Evolutionary conservation across 2,113 vertebrate genomes (phyloP).

Genomic region (Saimiri boliviensis): DNA sequence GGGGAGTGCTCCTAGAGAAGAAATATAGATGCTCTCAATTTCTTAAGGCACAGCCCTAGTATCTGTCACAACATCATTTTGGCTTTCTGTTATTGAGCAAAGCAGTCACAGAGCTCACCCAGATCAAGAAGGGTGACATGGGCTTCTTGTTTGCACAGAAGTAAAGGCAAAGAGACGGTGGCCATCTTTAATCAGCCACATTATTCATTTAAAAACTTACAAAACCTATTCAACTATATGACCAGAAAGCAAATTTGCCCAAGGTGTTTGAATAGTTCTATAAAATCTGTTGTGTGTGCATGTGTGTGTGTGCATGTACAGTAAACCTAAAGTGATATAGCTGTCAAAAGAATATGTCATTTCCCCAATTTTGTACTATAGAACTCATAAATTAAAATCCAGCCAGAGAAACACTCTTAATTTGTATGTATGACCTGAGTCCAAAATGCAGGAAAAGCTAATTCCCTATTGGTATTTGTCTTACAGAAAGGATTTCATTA

Average conservation of each 20-base stretch:
- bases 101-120: neutral
- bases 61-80: neutral
- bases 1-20: neutral
- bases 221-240: neutral
- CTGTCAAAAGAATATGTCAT: neutral
- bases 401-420: neutral
- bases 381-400: neutral
- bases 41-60: neutral
- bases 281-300: neutral
- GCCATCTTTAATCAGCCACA: neutral
- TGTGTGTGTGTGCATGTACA: neutral
- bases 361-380: neutral
- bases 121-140: neutral
- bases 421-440: neutral
- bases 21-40: neutral
- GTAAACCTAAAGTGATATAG: neutral
- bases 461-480: neutral
- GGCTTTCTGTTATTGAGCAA: neutral
- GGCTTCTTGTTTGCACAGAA: neutral
- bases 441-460: neutral
- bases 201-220: neutral
- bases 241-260: neutral
- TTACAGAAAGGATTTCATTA: neutral
- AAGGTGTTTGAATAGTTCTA: neutral
- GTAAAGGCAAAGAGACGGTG: neutral